A percentile compares a stretch with the other conserved stretches of the same genome.
Evolutionary conservation across 2,113 vertebrate genomes (phyloP).

Genomic region (Ceuthmochares aereus): DNA sequence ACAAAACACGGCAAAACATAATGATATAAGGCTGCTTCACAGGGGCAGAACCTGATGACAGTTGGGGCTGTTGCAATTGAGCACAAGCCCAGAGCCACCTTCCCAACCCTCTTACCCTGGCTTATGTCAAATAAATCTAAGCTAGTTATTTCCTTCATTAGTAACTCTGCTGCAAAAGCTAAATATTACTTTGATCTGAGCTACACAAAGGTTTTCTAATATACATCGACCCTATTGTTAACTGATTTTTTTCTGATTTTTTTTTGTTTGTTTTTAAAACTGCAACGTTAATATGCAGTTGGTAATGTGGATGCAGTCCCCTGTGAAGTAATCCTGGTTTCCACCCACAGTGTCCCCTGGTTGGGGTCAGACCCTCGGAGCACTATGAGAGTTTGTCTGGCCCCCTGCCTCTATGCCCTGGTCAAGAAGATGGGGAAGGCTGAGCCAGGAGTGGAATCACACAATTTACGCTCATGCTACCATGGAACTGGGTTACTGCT

Average conservation of each 20-base stretch:
- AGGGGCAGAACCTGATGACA: neutral
- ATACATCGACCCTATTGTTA: neutral
- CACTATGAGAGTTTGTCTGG: neutral
- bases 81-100: neutral
- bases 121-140: neutral
- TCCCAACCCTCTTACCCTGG: neutral
- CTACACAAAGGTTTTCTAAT: neutral
- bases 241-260: neutral
- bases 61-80: neutral
- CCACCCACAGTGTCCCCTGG: neutral
- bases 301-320: neutral
- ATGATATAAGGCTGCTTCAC: accelerated
- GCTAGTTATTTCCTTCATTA: neutral
- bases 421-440: neutral
- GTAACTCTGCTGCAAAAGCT: neutral
- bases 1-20: neutral
- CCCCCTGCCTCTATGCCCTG: neutral
- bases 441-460: neutral
- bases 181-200: neutral
- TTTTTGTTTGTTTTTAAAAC: neutral
- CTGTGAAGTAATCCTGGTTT: neutral
- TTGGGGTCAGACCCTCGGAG: neutral
- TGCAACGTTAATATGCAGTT: neutral
- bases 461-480: accelerated
- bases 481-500: neutral